Evolutionary conservation across 1,140 invertebrate genomes (phyloP), one percentile per base, ranked within the genome.

Genomic region (Aphaenogaster ashmeadi): DNA sequence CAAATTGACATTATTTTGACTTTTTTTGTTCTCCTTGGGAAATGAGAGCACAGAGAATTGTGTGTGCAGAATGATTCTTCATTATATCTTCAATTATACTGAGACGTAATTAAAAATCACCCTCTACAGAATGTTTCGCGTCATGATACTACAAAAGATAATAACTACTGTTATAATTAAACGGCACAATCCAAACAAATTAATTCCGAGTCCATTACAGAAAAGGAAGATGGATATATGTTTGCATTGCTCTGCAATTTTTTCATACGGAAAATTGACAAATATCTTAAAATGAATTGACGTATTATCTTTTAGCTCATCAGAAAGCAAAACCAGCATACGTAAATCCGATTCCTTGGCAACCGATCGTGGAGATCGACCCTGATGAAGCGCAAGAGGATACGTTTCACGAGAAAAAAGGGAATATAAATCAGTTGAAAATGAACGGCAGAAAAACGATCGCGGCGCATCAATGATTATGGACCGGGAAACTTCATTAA

Each of bases 301-400:
- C 3, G 3, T 5, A 2, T 47, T 52, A 27, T 88, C 21, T 89
- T 92, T 11, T 67, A 95, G 95, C 95, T 74, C 94, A 95, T 90
- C 93, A 95, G 38, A 92, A 92, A 77, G 94, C 93, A 0, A 95
- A 92, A 60, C 95, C 95, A 41, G 77, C 93, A 3, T 95, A 93
- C 36, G 87, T 95, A 8, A 95, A 95, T 90, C 95, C 95, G 1
- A 91, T 90, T 33, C 95, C 94, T 0, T 95, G 95, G 95, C 91
- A 94, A 67, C 67, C 85, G 56, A 81, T 95, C 5, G 64, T 88
- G 11, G 91, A 94, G 2, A 66, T 89, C 5, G 84, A 75, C 8
- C 27, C 80, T 4, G 88, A 92, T 4, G 88, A 91, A 58, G 21
- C 27, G 38, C 41, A 92, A 74, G 86, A 88, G 72, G 47, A 74